Percentiles rank a stretch among this genome's conserved stretches.
phyloP scores from a whole-genome alignment of 1,140 invertebrate species.

The Bombus difficillimus region DNA sequence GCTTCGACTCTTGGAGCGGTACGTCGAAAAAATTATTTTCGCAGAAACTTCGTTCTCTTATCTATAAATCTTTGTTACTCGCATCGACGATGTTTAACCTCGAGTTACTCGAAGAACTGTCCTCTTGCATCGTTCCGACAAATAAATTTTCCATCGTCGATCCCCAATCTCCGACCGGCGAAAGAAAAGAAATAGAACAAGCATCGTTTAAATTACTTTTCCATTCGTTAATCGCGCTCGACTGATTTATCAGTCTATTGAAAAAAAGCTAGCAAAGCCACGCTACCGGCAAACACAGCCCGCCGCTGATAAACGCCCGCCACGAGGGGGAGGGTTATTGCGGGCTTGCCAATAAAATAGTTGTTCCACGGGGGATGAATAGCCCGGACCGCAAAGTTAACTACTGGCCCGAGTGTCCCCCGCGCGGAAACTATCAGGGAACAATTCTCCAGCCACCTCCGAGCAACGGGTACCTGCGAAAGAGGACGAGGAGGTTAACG shows the following conservation, averaged over 20 bases:
- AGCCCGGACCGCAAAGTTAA: slow-evolving; percentile 67
- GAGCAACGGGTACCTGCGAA: slow-evolving; percentile 57
- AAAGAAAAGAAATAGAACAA: not conserved
- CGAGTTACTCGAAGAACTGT: not conserved
- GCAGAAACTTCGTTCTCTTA: not conserved
- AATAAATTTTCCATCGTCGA: not conserved
- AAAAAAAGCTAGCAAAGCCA: not conserved
- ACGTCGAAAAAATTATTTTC: slow-evolving; percentile 25
- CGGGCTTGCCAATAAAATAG: slow-evolving; percentile 71
- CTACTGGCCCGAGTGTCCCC: slow-evolving; percentile 64
- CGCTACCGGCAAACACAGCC: slow-evolving; percentile 56
- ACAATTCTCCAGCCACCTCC: slow-evolving; percentile 67
- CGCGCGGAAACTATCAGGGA: slow-evolving; percentile 72
- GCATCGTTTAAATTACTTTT: not conserved
- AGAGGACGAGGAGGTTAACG: slow-evolving; percentile 35
- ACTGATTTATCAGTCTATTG: not conserved
- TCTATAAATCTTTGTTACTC: not conserved
- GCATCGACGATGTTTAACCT: not conserved
- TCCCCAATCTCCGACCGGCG: not conserved
- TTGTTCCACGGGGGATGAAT: slow-evolving; percentile 67
- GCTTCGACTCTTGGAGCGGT: not conserved
- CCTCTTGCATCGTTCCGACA: not conserved
- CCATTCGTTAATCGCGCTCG: not conserved
- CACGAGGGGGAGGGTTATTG: slow-evolving; percentile 58
- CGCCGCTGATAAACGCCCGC: slow-evolving; percentile 67